Conservation (phyloP, 2,797 vertebrate species). For the Pristis pectinata region DNA sequence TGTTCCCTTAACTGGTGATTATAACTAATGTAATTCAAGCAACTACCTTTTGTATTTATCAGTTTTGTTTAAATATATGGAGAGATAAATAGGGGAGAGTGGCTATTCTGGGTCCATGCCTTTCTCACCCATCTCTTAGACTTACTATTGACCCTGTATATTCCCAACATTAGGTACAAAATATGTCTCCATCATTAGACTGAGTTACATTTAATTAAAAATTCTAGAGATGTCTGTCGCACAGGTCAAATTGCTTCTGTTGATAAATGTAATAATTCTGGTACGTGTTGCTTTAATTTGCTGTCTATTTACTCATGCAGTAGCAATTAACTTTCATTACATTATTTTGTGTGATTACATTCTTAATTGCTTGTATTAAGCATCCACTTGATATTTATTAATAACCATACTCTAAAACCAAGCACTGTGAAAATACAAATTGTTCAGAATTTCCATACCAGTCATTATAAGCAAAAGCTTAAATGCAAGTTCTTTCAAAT, state of each 20-base stretch:
- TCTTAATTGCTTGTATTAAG: conserved; percentile 99
- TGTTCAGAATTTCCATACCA: conserved; percentile 89
- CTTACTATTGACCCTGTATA: conserved; percentile 20
- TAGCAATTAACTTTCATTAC: conserved; percentile 99
- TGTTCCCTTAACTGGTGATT: neutral
- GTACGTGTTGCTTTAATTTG: conserved; percentile 35
- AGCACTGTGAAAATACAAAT: conserved; percentile 99
- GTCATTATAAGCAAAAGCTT: conserved; percentile 99
- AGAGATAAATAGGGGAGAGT: neutral
- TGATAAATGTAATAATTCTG: conserved; percentile 38
- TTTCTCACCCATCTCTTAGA: neutral
- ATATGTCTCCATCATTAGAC: conserved; percentile 35
- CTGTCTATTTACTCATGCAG: conserved; percentile 99
- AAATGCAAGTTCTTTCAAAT: conserved; percentile 63
- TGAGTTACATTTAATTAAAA: conserved; percentile 35
- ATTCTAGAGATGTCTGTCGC: conserved; percentile 34
- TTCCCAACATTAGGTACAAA: conserved; percentile 31
- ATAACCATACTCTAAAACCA: conserved; percentile 99
- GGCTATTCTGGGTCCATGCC: neutral
- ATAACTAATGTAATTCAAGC: neutral
- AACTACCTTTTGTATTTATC: conserved; percentile 12
- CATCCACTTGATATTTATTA: conserved; percentile 99
- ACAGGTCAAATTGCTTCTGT: conserved; percentile 33
- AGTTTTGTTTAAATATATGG: neutral
- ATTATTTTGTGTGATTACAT: conserved; percentile 99